A percentile compares a stretch with the other conserved stretches of the same genome.
These are phyloP conservation scores for Channa maculata DNA, from an alignment of 2,113 vertebrate species.

Conservation along the genomic window DNA sequence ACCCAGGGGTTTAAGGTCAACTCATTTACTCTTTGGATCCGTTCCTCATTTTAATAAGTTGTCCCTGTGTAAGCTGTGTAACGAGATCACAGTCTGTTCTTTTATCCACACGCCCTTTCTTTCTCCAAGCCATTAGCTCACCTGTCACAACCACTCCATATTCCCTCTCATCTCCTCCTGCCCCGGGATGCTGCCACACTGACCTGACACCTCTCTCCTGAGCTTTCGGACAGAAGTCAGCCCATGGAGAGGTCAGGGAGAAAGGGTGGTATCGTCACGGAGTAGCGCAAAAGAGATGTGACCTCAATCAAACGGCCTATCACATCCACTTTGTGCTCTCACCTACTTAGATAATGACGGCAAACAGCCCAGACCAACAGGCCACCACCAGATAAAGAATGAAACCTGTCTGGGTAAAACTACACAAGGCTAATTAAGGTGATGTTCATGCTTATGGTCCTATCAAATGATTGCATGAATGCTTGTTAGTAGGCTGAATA, in stretches of 20 bases:
- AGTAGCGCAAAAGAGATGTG: slow-evolving; percentile 58
- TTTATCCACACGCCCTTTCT: slow-evolving; percentile 43
- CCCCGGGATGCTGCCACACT: slow-evolving; percentile 32
- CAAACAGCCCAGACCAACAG: slow-evolving; percentile 37
- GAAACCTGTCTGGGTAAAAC: slow-evolving; percentile 19
- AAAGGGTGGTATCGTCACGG: not conserved
- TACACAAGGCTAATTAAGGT: slow-evolving; percentile 13
- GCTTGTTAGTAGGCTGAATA: slow-evolving; percentile 7
- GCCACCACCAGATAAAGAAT: slow-evolving; percentile 23
- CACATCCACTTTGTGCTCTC: slow-evolving; percentile 62
- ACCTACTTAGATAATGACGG: slow-evolving; percentile 55
- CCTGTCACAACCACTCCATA: slow-evolving; percentile 65
- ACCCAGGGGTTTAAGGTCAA: slow-evolving; percentile 87
- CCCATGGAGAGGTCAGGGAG: slow-evolving; percentile 49
- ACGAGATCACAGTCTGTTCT: slow-evolving; percentile 73
- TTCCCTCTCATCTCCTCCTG: slow-evolving; percentile 60
- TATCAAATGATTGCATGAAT: not conserved
- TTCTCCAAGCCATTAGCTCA: slow-evolving; percentile 74
- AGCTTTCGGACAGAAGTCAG: slow-evolving; percentile 42
- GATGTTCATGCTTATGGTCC: slow-evolving; percentile 21
- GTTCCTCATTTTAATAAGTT: slow-evolving; percentile 85
- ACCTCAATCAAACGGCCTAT: slow-evolving; percentile 73
- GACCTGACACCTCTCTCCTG: slow-evolving; percentile 55
- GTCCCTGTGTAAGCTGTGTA: slow-evolving; percentile 73
- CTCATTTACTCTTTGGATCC: slow-evolving; percentile 82